Evolutionary conservation across 2,113 vertebrate species (phyloP).

Genomic region (Lichenostomus cassidix): DNA sequence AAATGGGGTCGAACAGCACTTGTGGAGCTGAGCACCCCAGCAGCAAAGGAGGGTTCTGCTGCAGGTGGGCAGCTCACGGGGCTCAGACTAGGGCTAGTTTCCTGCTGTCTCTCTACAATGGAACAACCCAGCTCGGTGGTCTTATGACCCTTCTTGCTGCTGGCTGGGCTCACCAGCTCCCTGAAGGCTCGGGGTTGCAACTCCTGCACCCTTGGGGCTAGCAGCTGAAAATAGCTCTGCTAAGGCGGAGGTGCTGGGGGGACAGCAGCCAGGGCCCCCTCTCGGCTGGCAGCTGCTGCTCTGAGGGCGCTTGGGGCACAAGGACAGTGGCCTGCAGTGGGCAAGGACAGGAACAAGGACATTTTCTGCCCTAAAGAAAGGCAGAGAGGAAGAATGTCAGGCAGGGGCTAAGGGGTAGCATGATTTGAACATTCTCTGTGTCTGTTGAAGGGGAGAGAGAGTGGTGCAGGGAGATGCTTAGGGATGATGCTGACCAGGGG

Average conservation of each 20-base stretch:
- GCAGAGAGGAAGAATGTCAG: neutral
- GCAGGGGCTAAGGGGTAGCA: accelerated
- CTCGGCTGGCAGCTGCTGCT: neutral
- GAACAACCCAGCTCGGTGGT: neutral
- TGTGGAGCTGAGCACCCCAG: accelerated
- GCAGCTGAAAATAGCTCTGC: conserved; percentile 58
- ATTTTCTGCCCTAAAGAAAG: neutral
- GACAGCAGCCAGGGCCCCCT: neutral
- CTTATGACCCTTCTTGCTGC: accelerated
- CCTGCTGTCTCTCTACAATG: neutral
- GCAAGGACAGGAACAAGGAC: neutral
- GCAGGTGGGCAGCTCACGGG: neutral
- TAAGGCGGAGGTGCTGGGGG: neutral
- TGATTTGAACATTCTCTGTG: neutral
- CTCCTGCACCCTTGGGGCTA: neutral
- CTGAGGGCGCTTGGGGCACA: accelerated
- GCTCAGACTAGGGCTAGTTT: neutral
- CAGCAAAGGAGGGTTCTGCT: neutral
- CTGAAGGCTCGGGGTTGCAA: neutral
- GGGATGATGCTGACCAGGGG: neutral
- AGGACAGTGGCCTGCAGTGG: accelerated
- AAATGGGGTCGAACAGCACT: neutral
- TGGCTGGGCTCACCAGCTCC: neutral
- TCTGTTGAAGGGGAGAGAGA: neutral
- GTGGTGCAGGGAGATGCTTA: accelerated